Conservation (phyloP, 2,888 invertebrate genomes). For the Epirrhoe alternata region DNA sequence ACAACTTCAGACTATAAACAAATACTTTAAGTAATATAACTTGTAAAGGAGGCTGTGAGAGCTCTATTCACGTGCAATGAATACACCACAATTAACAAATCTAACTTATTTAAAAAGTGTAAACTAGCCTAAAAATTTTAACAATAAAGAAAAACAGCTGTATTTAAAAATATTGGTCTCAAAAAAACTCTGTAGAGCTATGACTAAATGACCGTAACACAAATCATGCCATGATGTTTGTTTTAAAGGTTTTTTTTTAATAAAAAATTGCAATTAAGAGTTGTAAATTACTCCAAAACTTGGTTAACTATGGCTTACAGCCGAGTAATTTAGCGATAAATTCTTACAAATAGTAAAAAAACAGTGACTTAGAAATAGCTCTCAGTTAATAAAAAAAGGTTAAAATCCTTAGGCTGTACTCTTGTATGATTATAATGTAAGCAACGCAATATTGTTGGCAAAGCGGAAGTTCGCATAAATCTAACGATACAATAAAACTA, state of each 20-base stretch:
- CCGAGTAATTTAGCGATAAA: constrained; percentile 70
- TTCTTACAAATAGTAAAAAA: constrained; percentile 77
- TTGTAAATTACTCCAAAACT: constrained; percentile 84
- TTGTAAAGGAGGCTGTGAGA: constrained; percentile 79
- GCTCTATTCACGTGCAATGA: constrained; percentile 79
- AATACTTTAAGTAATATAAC: constrained; percentile 64
- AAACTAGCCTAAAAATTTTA: constrained; percentile 85
- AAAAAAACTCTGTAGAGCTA: constrained; percentile 82
- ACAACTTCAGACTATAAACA: constrained; percentile 81
- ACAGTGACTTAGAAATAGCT: constrained; percentile 85
- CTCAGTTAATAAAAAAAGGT: constrained; percentile 83
- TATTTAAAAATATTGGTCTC: constrained; percentile 81
- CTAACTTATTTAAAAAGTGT: constrained; percentile 82
- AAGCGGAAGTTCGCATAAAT: constrained; percentile 83
- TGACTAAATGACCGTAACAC: constrained; percentile 80
- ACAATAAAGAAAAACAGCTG: constrained; percentile 80
- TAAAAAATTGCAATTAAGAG: constrained; percentile 76
- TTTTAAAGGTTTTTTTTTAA: constrained; percentile 65
- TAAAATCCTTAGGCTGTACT: constrained; percentile 86
- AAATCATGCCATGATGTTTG: constrained; percentile 83
- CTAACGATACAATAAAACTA: constrained; percentile 84
- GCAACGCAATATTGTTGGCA: constrained; percentile 84
- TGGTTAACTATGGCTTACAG: constrained; percentile 73
- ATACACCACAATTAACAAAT: constrained; percentile 84
- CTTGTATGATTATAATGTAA: constrained; percentile 83